Base-by-base conservation (phyloP, 2,888 invertebrate species). In the Monochamus alternatus region DNA sequence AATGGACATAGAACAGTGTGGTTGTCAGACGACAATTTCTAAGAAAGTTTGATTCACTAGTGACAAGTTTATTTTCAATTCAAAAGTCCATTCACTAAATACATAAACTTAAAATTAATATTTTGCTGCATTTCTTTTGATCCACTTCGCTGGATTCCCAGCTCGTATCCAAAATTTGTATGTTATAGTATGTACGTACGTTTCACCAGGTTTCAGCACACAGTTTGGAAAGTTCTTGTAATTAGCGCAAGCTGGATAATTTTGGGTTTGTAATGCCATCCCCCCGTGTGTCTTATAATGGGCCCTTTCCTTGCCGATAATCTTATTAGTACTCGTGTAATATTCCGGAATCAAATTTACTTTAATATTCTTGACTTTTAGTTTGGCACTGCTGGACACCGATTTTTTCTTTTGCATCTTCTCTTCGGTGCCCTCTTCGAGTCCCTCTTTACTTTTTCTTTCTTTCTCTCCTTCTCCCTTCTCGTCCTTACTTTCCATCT, bases 241-340 rank as follows among this genome's bases (percentile, higher is more conserved):
- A 88, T 97, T 95, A 2, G 95, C 90, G 2, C 97, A 95, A 88
- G 97, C 95, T 0, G 98, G 97, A 89, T 94, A 97, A 86, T 96
- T 95, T 89, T 98, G 97, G 0, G 97, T 95, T 90, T 97, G 96
- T 63, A 97, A 88, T 83, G 96, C 96, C 85, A 98, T 93, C 3
- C 94, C 95, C 0, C 94, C 93, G 82, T 96, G 96, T 80, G 93
- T 93, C 73, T 90, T 91, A 86, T 97, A 97, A 12, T 86, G 84
- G 0, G 92, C 91, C 0, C 94, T 93, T 5, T 90, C 89, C 87
- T 97, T 97, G 0, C 97, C 97, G 8, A 81, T 80, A 43, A 87
- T 84, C 79, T 84, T 68, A 12, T 81, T 59, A 14, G 71, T 22
- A 47, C 73, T 58, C 77, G 75, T 76, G 69, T 83, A 84, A 31